These are phyloP conservation scores for Hoplodrina ambigua DNA, from an alignment of 2,888 invertebrate species.

Conservation along the genomic window DNA sequence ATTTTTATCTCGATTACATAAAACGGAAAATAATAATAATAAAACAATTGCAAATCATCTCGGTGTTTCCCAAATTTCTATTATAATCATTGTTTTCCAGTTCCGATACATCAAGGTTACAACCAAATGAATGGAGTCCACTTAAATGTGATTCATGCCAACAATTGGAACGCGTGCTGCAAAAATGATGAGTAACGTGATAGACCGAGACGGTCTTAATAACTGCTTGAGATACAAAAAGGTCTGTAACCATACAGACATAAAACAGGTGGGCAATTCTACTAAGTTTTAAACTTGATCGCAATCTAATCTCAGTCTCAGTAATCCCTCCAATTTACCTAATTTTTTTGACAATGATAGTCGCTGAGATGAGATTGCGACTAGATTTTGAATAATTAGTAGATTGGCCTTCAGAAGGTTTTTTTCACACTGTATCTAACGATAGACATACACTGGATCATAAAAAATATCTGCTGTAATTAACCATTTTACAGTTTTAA, in stretches of 20 bases:
- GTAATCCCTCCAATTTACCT: too few species aligned
- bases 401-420: constrained; percentile 7
- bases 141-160: constrained; percentile 75
- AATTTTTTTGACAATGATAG: too few species aligned
- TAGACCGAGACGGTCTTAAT: constrained; percentile 32
- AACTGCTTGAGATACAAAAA: constrained; percentile 38
- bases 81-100: constrained; percentile 30
- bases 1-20: constrained; percentile 1
- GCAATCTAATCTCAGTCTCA: too few species aligned
- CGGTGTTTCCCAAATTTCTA: constrained; percentile 46
- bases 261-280: neutral
- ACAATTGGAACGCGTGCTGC: constrained; percentile 58
- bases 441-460: too few species aligned
- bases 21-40: neutral
- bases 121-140: constrained; percentile 32
- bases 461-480: too few species aligned
- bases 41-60: constrained; percentile 33
- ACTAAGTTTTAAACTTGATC: too few species aligned
- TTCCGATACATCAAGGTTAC: constrained; percentile 60
- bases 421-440: too few species aligned
- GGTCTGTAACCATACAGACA: neutral
- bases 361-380: too few species aligned
- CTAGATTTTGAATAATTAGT: too few species aligned
- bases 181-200: constrained; percentile 58
- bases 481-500: too few species aligned